These are phyloP conservation scores for Columba livia DNA, from an alignment of 2,113 vertebrate species.

Conservation along the genomic window DNA sequence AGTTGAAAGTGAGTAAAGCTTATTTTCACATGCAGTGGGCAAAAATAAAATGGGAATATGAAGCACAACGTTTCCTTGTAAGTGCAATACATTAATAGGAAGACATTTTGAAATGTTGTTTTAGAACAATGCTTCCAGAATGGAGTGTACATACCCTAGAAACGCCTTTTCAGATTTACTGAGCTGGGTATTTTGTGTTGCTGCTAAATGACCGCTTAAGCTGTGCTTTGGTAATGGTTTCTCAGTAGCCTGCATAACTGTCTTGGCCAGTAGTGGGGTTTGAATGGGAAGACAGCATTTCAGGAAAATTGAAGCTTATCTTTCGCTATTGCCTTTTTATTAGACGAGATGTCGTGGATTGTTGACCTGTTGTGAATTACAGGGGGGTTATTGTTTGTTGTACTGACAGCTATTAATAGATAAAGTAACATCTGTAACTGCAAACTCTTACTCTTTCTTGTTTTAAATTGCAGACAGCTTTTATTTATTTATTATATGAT, in stretches of 20 bases:
- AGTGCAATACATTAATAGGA: not conserved
- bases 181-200: rapidly evolving
- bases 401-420: not conserved
- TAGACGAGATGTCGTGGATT: not conserved
- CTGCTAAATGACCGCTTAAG: not conserved
- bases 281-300: not conserved
- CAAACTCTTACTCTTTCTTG: not conserved
- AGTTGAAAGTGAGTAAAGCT: not conserved
- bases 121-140: not conserved
- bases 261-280: not conserved
- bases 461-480: not conserved
- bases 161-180: not conserved
- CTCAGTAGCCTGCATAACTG: not conserved
- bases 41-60: not conserved
- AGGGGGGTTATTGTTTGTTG: not conserved
- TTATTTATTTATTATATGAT: not conserved
- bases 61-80: not conserved
- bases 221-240: not conserved
- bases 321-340: not conserved
- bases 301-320: not conserved
- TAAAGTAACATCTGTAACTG: not conserved
- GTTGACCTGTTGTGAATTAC: not conserved
- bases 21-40: not conserved
- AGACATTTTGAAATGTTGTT: not conserved
- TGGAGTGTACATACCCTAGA: not conserved